Conservation (phyloP, 2,113 vertebrate species). For the Hucho hucho region DNA sequence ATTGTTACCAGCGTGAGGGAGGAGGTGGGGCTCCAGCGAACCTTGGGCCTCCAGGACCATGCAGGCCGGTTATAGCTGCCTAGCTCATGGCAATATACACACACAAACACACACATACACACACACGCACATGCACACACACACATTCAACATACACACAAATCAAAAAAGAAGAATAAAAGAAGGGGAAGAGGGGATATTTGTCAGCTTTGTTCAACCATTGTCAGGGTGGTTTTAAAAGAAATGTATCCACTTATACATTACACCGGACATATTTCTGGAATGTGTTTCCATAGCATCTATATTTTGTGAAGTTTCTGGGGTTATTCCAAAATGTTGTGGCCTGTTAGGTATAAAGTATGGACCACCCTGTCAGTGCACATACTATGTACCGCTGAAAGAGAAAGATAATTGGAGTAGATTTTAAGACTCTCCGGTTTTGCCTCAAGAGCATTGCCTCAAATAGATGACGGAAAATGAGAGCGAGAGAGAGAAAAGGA, state of each 20-base stretch:
- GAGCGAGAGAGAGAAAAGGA: too few relatives aligned
- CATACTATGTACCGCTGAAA: too few relatives aligned
- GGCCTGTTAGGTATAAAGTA: too few relatives aligned
- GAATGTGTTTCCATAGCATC: too few relatives aligned
- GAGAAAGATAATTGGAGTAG: too few relatives aligned
- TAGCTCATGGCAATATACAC: constrained; percentile 27
- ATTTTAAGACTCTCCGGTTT: background rate
- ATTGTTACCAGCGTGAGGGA: constrained; percentile 44
- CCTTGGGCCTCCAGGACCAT: constrained; percentile 20
- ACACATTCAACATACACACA: background rate
- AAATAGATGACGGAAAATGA: background rate
- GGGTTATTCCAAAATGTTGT: too few relatives aligned
- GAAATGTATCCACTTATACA: too few relatives aligned
- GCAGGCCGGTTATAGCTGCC: constrained; percentile 46
- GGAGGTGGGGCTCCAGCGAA: constrained; percentile 24
- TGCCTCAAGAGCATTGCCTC: background rate
- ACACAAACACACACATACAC: background rate
- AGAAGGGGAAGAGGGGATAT: background rate
- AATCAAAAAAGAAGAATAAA: background rate
- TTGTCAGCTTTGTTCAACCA: background rate
- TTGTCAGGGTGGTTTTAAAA: too few relatives aligned
- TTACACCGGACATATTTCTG: too few relatives aligned
- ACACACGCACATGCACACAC: background rate
- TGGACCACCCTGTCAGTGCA: too few relatives aligned
- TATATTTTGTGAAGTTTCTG: too few relatives aligned